These are phyloP conservation scores for Delphinus delphis DNA, from an alignment of 2,113 vertebrate genomes.

Conservation along the genomic window DNA sequence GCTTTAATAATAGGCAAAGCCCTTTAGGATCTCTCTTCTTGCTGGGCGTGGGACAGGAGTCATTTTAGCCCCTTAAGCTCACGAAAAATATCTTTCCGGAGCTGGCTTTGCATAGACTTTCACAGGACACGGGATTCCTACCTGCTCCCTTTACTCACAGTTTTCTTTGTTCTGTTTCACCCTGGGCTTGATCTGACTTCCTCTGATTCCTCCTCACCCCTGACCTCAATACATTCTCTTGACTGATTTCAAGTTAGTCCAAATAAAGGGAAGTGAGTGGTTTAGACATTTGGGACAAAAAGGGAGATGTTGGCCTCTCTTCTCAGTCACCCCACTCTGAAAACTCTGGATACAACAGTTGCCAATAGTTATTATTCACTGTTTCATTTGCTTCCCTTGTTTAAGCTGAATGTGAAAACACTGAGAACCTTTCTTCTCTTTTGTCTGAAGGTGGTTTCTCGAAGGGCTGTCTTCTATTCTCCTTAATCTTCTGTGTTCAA, in stretches of 20 bases:
- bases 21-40: neutral
- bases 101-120: too few relatives aligned
- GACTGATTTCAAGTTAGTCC: neutral
- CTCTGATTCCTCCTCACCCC: fast-evolving
- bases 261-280: neutral
- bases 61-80: too few relatives aligned
- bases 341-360: fast-evolving
- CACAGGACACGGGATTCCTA: fast-evolving
- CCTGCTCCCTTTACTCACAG: fast-evolving
- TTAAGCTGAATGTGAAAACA: neutral
- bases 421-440: neutral
- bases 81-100: too few relatives aligned
- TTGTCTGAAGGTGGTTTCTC: neutral
- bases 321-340: too few relatives aligned
- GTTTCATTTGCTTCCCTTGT: neutral
- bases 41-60: neutral
- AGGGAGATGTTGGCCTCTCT: neutral
- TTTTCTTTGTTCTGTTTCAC: neutral
- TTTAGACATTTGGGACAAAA: neutral
- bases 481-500: fast-evolving
- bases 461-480: neutral
- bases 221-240: too few relatives aligned
- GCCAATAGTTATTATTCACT: too few relatives aligned
- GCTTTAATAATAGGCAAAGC: neutral
- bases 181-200: fast-evolving